Evolutionary conservation across 37 sponge, comb jelly and placozoan genomes (phyloP).

Genomic region (Diacarnus erythraeanus): DNA sequence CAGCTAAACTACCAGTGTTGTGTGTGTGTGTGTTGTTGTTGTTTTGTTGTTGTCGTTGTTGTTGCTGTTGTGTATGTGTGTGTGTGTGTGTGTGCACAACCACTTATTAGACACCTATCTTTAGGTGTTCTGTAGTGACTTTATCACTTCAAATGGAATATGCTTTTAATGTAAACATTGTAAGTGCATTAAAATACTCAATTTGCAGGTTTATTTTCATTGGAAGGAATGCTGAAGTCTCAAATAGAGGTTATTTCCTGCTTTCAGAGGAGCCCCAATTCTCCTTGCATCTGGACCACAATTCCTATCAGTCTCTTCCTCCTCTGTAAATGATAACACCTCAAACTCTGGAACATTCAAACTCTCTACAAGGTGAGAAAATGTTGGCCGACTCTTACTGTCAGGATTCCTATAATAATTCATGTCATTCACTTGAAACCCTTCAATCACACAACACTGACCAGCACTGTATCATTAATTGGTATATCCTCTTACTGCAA

Average conservation of each 20-base stretch:
- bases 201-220: too few species aligned
- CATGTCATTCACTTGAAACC: neutral
- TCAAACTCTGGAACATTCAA: conserved; percentile 22
- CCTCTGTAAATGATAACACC: conserved; percentile 28
- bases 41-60: too few species aligned
- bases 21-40: too few species aligned
- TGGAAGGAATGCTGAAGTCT: conserved; percentile 24
- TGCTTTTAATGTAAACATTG: too few species aligned
- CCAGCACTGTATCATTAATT: conserved; percentile 70
- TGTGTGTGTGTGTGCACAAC: too few species aligned
- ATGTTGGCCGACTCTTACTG: conserved; percentile 20
- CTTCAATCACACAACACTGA: neutral
- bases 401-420: conserved; percentile 48
- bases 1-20: too few species aligned
- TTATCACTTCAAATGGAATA: too few species aligned
- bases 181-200: too few species aligned
- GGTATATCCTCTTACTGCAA: conserved; percentile 38
- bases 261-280: conserved; percentile 55
- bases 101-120: too few species aligned
- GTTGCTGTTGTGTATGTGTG: too few species aligned
- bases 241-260: conserved; percentile 38
- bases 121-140: too few species aligned
- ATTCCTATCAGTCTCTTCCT: conserved; percentile 3
- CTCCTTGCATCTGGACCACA: conserved; percentile 11
- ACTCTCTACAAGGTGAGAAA: conserved; percentile 14